These are phyloP conservation scores for Leptobrachium ailaonicum DNA, from an alignment of 2,113 vertebrate species.

Conservation along the genomic window DNA sequence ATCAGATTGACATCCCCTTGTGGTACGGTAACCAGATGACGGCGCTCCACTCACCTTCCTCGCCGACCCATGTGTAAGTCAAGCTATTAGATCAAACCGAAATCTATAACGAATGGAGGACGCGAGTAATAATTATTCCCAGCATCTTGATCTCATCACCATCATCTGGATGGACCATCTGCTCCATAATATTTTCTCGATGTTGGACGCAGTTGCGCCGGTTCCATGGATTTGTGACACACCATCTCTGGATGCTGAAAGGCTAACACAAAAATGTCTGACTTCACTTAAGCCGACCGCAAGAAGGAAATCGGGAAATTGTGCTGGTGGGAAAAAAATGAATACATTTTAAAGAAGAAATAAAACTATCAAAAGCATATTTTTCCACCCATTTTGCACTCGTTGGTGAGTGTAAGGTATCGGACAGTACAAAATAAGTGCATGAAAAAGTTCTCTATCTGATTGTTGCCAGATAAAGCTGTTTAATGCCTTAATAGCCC, in stretches of 20 bases:
- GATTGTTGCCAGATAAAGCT: too few species aligned
- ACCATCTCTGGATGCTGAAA: conserved; percentile 1
- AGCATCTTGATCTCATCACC: conserved; percentile 7
- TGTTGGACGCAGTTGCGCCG: conserved; percentile 18
- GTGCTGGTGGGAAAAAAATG: not conserved
- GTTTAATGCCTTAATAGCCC: too few species aligned
- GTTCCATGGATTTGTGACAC: conserved; percentile 26
- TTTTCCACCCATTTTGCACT: too few species aligned
- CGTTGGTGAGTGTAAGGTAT: too few species aligned
- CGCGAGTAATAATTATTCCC: conserved; percentile 24
- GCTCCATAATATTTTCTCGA: conserved; percentile 31
- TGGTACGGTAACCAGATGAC: too few species aligned
- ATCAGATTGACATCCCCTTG: too few species aligned
- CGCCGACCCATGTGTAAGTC: not conserved
- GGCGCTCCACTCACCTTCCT: not conserved
- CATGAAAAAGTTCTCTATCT: too few species aligned
- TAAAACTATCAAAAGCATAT: not conserved
- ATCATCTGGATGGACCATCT: conserved; percentile 37
- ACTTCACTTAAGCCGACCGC: conserved; percentile 30
- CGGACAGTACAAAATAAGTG: too few species aligned
- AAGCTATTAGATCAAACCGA: conserved; percentile 11
- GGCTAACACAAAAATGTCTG: conserved; percentile 34
- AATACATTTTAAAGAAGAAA: not conserved
- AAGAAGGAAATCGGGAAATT: conserved; percentile 22
- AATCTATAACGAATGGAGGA: conserved; percentile 20